phyloP scores from a whole-genome alignment of 1,140 invertebrate species.

The Drosophila paulistorum region DNA sequence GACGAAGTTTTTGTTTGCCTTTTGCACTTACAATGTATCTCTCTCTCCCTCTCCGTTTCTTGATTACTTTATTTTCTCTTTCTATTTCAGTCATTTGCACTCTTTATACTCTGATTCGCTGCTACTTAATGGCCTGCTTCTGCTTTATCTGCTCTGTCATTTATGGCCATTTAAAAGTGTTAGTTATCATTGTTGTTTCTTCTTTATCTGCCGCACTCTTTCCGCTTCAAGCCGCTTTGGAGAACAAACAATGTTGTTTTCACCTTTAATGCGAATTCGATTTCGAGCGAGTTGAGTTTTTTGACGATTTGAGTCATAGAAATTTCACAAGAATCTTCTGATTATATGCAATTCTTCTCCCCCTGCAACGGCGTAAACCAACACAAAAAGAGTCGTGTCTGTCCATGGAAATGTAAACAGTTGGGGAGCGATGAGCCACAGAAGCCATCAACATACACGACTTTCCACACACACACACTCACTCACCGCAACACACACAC shows the following conservation, averaged over 20 bases:
- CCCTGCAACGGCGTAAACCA: neutral
- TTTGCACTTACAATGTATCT: constrained; percentile 30
- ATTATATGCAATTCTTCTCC: constrained; percentile 14
- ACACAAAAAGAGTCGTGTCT: constrained; percentile 34
- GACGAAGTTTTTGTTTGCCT: constrained; percentile 23
- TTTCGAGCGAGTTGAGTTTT: constrained; percentile 48
- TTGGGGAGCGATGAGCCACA: constrained; percentile 56
- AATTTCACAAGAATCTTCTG: constrained; percentile 57
- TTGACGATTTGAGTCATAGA: constrained; percentile 67
- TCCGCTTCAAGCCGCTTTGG: neutral
- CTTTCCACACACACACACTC: constrained; percentile 15
- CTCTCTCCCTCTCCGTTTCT: neutral
- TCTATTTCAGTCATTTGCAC: constrained; percentile 23
- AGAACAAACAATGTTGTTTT: constrained; percentile 40
- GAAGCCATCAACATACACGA: constrained; percentile 23
- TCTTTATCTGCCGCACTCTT: neutral
- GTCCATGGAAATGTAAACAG: constrained; percentile 65
- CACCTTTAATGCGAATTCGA: constrained; percentile 70
- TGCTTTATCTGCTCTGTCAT: constrained; percentile 48
- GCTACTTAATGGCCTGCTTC: constrained; percentile 44
- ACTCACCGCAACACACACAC: constrained; percentile 18
- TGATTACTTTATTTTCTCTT: constrained; percentile 3
- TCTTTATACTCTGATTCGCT: constrained; percentile 34
- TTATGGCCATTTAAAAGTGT: constrained; percentile 55
- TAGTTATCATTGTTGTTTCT: constrained; percentile 60